A percentile compares a stretch with the other conserved stretches of the same genome.
phyloP scores from a whole-genome alignment of 2,888 invertebrate species.

The Ametastegia equiseti region DNA sequence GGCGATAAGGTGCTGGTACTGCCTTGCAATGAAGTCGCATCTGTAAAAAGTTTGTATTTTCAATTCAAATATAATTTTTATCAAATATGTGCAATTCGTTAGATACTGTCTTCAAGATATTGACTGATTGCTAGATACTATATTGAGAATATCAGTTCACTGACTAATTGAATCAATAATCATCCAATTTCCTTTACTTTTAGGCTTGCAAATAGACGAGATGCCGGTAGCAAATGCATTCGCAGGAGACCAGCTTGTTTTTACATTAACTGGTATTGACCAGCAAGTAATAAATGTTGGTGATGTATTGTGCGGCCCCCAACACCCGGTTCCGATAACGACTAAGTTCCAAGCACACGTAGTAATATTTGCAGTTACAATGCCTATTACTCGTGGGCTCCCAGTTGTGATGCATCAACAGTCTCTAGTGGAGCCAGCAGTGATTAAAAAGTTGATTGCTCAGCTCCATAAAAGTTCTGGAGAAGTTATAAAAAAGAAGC shows the following conservation, averaged over 20 bases:
- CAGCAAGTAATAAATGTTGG: constrained; percentile 92
- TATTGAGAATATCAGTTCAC: too few relatives aligned
- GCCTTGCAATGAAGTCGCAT: constrained; percentile 90
- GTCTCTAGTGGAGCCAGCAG: constrained; percentile 93
- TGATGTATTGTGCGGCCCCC: constrained; percentile 90
- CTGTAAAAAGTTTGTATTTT: constrained; percentile 84
- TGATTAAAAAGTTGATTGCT: constrained; percentile 90
- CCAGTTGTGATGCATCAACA: constrained; percentile 96
- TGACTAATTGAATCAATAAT: too few relatives aligned
- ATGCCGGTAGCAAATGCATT: constrained; percentile 85
- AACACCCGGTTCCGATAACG: constrained; percentile 88
- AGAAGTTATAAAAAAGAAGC: constrained; percentile 93
- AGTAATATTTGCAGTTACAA: constrained; percentile 94
- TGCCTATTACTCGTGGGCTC: constrained; percentile 94
- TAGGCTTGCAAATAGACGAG: constrained; percentile 85
- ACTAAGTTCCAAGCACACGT: constrained; percentile 92
- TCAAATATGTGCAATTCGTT: too few relatives aligned
- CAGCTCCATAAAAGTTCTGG: constrained; percentile 95
- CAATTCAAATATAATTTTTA: not conserved
- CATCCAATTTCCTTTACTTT: too few relatives aligned
- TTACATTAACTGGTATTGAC: constrained; percentile 90
- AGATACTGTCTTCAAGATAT: too few relatives aligned
- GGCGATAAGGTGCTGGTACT: constrained; percentile 93
- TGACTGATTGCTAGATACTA: not conserved
- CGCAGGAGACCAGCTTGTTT: constrained; percentile 95